These are phyloP conservation scores for Achlya flavicornis DNA, from an alignment of 2,888 invertebrate genomes.

Conservation along the genomic window DNA sequence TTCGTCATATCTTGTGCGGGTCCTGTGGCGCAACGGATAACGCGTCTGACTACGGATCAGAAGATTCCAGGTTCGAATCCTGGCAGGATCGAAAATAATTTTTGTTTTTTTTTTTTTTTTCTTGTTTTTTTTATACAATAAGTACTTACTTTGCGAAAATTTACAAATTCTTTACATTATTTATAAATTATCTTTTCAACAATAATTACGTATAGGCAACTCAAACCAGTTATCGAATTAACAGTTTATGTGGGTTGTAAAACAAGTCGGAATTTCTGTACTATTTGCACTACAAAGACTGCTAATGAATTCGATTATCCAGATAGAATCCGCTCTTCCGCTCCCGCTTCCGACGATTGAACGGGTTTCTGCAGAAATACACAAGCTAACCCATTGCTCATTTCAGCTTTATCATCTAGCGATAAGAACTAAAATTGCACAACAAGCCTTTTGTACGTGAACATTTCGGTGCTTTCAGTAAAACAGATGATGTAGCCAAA, in stretches of 20 bases:
- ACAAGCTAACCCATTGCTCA: slow-evolving; percentile 10
- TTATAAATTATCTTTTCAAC: slow-evolving; percentile 11
- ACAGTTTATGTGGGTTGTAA: slow-evolving; percentile 30
- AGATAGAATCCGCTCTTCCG: slow-evolving; percentile 61
- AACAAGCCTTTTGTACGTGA: slow-evolving; percentile 14
- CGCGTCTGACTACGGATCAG: slow-evolving; percentile 89
- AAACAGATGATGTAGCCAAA: slow-evolving; percentile 31
- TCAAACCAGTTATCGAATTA: slow-evolving; percentile 29
- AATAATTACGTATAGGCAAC: slow-evolving; percentile 20
- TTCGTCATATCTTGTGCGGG: fast-evolving
- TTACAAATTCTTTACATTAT: too few species aligned
- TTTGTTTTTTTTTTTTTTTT: slow-evolving; percentile 19
- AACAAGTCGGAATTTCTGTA: slow-evolving; percentile 45
- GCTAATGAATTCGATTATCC: slow-evolving; percentile 77
- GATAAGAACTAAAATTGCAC: slow-evolving; percentile 32
- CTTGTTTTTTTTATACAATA: slow-evolving; percentile 15
- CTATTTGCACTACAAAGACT: slow-evolving; percentile 65
- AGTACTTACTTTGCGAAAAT: too few species aligned
- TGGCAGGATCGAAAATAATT: slow-evolving; percentile 72
- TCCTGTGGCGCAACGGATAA: slow-evolving; percentile 87
- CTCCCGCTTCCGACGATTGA: slow-evolving; percentile 50
- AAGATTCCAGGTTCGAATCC: slow-evolving; percentile 88
- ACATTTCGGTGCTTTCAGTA: slow-evolving; percentile 25
- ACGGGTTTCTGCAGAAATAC: slow-evolving; percentile 25
- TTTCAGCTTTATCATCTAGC: slow-evolving; percentile 23